Base-by-base conservation (phyloP, 92 coral and sea anemone genomes). In the Epizoanthus scotinus region DNA sequence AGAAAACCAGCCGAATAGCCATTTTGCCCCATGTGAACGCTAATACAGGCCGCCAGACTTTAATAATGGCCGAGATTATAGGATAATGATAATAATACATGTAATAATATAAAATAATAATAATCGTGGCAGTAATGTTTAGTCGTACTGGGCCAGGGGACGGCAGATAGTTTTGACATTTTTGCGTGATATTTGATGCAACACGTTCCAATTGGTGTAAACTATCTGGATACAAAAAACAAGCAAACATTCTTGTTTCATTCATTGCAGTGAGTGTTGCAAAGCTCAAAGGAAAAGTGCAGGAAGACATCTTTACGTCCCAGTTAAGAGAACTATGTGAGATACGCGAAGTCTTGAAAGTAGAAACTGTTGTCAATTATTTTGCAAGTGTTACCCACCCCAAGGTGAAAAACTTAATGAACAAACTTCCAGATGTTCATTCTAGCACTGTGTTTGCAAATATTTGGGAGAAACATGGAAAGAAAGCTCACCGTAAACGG, bases 401-500 rank as follows among this genome's bases (percentile, higher is more conserved):
- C 0, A 31, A 56, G 22, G 62, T 49, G 9, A 73, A 12, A 14
- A 84, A 84, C 17, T 79, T 71, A 8, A 71, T 91, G 26, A 58
- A 84, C 29, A 61, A 22, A 34, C 80, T 94, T 65, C 44, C 55
- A 2, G 61, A 66, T 61, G 82, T 83, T 18, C 71, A 78, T 18
- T 2, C 78, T 25, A 94, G 95, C 65, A 63, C 2, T 36, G 68
- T 84, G 12, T 94, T 94, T 70, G 89, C 63, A 34, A 75, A 58
- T 4, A 63, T 91, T 24, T 94, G 98, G 98, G 63, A 36, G 31
- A 59, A 86, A 62, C 70, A 79, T 64, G 81, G 91, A 28, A 84
- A 70, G 47, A 62, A 53, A 24, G 85, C 91, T 2, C 90, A 77
- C 71, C 40, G 36, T 19, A 85, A 74, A 44, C 88, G 86, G 38